Base-by-base conservation (phyloP, 2,888 invertebrate genomes). In the Pecten maximus region DNA sequence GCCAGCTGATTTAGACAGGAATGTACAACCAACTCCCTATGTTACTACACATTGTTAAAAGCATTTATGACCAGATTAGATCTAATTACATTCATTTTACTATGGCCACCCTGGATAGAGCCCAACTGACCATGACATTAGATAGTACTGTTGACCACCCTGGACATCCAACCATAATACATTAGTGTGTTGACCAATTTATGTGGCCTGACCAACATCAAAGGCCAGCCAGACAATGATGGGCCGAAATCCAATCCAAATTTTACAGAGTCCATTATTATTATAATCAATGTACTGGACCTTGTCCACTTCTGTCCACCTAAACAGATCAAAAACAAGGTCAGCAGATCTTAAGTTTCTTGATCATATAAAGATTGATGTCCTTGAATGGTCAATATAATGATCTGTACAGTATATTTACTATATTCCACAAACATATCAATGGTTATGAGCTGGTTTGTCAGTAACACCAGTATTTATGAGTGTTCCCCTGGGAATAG, bases 71-170 rank as follows among this genome's bases (percentile, higher is more conserved):
- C 35, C 74, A 74, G 74, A 74, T 74, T 74, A 74, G 23, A 74
- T 74, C 74, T 74, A 74, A 74, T 74, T 74, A 74, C 74, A 74
- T 74, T 54, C n/a, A 54, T 54, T 54, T 74, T 8, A 35, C 23
- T 74, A 74, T 74, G 74, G 23, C 74, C 74, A 28, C 74, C 74
- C 19, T 74, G 12, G 35, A 74, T 35, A 74, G 35, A 23, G 74
- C 10, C 28, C 23, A 23, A 74, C 35, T 74, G 74, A 74, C 74
- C 74, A 74, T 74, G 28, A 74, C 74, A 74, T 74, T 74, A 74
- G 74, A 28, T 54, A 19, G 74, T 35, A 74, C 74, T 74, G 74
- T 35, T 74, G 74, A 74, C 74, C 74, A 74, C 74, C 28, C 35
- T 44, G 28, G 74, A 74, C 74, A 74, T 74, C 74, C 35, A 8